Evolutionary conservation across 2,113 vertebrate species (phyloP).

Genomic region (Xenus cinereus): DNA sequence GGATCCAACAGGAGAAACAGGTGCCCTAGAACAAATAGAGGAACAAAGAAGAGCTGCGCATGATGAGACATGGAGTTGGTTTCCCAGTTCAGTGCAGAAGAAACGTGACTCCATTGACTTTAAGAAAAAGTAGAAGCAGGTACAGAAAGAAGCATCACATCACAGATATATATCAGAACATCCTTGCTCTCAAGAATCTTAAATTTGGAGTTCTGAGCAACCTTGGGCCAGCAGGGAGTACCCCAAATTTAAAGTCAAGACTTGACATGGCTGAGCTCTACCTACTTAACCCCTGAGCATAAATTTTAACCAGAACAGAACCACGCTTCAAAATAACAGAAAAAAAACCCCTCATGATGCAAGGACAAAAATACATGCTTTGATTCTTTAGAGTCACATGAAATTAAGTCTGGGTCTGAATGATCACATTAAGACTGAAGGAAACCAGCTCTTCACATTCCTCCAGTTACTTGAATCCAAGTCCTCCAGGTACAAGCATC

Average conservation of each 20-base stretch:
- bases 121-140: neutral
- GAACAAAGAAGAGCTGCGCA: neutral
- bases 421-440: neutral
- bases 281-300: neutral
- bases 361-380: neutral
- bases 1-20: neutral
- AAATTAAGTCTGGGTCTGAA: neutral
- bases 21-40: neutral
- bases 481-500: too few relatives aligned
- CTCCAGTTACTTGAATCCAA: neutral
- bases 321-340: neutral
- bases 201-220: neutral
- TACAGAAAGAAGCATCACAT: neutral
- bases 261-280: too few relatives aligned
- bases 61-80: neutral
- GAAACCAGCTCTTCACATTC: neutral
- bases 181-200: neutral
- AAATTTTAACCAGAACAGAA: neutral
- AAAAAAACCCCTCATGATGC: neutral
- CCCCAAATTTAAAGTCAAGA: neutral
- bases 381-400: neutral
- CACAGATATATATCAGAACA: neutral
- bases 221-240: neutral
- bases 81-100: neutral
- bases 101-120: neutral